These are phyloP conservation scores for Ophthalmolycus amberensis DNA, from an alignment of 2,113 vertebrate species.

Conservation along the genomic window DNA sequence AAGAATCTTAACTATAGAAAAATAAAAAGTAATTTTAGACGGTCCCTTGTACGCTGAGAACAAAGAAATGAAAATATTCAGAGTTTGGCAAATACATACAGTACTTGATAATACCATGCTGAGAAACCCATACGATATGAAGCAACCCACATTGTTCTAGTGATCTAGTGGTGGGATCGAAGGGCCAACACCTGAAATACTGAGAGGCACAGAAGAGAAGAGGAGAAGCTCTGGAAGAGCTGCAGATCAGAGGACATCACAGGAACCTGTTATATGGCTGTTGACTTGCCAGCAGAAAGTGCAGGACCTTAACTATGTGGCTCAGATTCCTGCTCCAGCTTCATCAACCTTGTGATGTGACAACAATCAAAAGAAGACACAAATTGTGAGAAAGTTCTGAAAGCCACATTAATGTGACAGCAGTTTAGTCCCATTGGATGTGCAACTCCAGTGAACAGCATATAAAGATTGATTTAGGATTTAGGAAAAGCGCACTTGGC, in stretches of 20 bases:
- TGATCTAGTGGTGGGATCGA: neutral
- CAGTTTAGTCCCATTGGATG: constrained; percentile 25
- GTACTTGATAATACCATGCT: neutral
- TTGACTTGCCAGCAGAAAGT: constrained; percentile 45
- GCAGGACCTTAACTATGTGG: constrained; percentile 10
- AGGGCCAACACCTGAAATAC: constrained; percentile 12
- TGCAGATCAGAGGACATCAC: constrained; percentile 33
- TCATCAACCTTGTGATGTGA: constrained; percentile 10
- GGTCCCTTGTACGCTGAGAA: neutral
- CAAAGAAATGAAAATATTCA: constrained; percentile 12
- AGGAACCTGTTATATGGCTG: constrained; percentile 21
- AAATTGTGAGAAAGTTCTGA: constrained; percentile 16
- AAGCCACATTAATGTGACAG: constrained; percentile 19
- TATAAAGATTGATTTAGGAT: constrained; percentile 45
- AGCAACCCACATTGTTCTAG: neutral
- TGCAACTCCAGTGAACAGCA: constrained; percentile 6
- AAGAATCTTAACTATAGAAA: neutral
- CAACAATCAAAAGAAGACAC: constrained; percentile 6
- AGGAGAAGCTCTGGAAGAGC: constrained; percentile 16
- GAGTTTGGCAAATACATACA: neutral
- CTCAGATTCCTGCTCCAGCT: constrained; percentile 7
- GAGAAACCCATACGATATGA: constrained; percentile 7
- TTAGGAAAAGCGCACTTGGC: constrained; percentile 27
- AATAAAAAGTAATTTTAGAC: neutral
- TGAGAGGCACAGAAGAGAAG: constrained; percentile 6